These are phyloP conservation scores for Leptatherina wallacei DNA, from an alignment of 2,797 vertebrate genomes.

Conservation along the genomic window DNA sequence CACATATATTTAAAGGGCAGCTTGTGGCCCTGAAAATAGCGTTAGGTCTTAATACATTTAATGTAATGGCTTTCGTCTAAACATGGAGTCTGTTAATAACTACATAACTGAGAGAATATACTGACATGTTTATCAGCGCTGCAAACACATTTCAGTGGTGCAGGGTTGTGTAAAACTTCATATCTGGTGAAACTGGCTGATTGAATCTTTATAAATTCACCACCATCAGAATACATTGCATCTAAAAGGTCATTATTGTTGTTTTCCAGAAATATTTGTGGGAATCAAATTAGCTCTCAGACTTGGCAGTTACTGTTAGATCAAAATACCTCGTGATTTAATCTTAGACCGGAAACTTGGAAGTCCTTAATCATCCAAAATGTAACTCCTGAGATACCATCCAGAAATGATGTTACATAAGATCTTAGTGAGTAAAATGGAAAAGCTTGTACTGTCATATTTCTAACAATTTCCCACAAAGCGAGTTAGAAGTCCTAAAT, in stretches of 20 bases:
- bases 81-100: slow-evolving; percentile 22
- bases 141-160: slow-evolving; percentile 14
- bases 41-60: slow-evolving; percentile 7
- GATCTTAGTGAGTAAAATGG: neutral
- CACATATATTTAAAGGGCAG: neutral
- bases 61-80: slow-evolving; percentile 11
- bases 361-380: neutral
- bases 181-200: neutral
- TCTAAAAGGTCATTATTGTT: slow-evolving; percentile 1
- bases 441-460: slow-evolving; percentile 3
- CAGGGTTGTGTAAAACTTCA: slow-evolving; percentile 8
- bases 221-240: neutral
- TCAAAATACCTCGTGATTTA: slow-evolving; percentile 5
- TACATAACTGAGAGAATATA: slow-evolving; percentile 20
- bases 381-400: neutral
- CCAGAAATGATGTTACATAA: neutral
- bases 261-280: slow-evolving; percentile 2
- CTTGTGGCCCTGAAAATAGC: neutral
- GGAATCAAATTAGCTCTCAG: neutral
- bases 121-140: slow-evolving; percentile 18
- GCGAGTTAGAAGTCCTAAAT: slow-evolving; percentile 19
- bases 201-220: slow-evolving; percentile 13
- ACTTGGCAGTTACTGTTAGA: slow-evolving; percentile 1
- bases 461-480: slow-evolving; percentile 13
- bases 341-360: slow-evolving; percentile 6